These are phyloP conservation scores for Saturnia pavonia DNA, from an alignment of 2,888 invertebrate genomes.

Conservation along the genomic window DNA sequence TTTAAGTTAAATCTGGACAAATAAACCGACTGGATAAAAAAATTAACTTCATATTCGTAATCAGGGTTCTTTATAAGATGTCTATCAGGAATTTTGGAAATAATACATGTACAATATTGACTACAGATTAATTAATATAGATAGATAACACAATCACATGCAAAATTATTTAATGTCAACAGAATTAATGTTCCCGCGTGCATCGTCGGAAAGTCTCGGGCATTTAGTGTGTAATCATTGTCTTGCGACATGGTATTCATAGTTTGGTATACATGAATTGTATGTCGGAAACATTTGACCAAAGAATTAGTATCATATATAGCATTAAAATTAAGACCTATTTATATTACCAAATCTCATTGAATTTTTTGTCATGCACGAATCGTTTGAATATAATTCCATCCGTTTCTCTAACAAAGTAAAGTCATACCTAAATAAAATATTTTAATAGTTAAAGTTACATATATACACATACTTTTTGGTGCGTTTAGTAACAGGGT, in stretches of 20 bases:
- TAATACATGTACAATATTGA: too few relatives aligned
- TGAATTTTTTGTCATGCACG: conserved; percentile 10
- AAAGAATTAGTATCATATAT: conserved; percentile 1
- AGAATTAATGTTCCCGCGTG: background rate
- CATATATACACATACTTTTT: too few relatives aligned
- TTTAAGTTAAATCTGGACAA: too few relatives aligned
- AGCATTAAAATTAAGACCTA: conserved; percentile 1
- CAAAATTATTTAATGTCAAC: too few relatives aligned
- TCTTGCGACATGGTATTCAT: background rate
- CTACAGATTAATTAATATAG: too few relatives aligned
- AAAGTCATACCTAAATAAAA: background rate
- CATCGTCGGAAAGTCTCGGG: background rate
- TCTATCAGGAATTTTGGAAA: too few relatives aligned
- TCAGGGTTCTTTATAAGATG: too few relatives aligned
- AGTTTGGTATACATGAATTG: background rate
- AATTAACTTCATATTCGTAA: too few relatives aligned
- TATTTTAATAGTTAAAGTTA: background rate
- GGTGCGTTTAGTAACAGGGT: too few relatives aligned
- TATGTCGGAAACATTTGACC: conserved; percentile 2
- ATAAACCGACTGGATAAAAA: too few relatives aligned
- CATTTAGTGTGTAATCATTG: conserved; percentile 12
- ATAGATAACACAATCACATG: too few relatives aligned
- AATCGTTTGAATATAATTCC: background rate
- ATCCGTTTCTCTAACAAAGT: background rate
- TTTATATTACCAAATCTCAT: background rate